Percentiles rank a stretch among this genome's conserved stretches.
These are phyloP conservation scores for Pteronura brasiliensis DNA, from an alignment of 2,113 vertebrate species.

Conservation along the genomic window DNA sequence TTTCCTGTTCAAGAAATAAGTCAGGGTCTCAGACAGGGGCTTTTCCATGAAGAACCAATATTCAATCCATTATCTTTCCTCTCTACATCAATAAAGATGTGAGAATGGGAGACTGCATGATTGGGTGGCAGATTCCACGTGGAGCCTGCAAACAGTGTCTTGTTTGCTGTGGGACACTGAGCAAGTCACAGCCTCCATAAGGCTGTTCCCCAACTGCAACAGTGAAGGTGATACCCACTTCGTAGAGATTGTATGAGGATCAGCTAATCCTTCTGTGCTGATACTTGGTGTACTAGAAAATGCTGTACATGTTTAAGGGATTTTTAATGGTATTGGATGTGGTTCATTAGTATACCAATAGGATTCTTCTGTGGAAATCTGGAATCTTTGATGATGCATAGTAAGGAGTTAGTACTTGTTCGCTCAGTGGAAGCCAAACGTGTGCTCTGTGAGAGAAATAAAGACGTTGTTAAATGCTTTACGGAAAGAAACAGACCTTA, in stretches of 20 bases:
- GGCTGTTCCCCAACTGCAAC: background rate
- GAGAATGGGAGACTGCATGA: background rate
- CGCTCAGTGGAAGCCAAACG: background rate
- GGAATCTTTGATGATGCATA: background rate
- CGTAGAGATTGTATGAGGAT: background rate
- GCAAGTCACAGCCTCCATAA: background rate
- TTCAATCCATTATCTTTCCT: background rate
- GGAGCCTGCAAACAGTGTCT: background rate
- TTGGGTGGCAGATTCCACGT: fast-evolving
- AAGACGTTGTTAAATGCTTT: background rate
- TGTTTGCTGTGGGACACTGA: background rate
- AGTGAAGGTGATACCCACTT: background rate
- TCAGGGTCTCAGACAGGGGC: background rate
- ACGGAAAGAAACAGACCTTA: background rate
- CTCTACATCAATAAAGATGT: background rate
- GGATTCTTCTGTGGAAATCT: background rate
- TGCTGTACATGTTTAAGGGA: background rate
- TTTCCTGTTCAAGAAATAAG: background rate
- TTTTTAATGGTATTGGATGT: background rate
- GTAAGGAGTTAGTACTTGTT: background rate
- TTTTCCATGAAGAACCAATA: background rate
- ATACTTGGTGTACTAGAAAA: background rate
- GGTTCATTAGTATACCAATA: background rate
- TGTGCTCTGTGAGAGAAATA: background rate
- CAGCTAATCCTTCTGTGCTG: background rate